Conservation (phyloP, 2,113 vertebrate genomes). For the Microcebus tavaratra region DNA sequence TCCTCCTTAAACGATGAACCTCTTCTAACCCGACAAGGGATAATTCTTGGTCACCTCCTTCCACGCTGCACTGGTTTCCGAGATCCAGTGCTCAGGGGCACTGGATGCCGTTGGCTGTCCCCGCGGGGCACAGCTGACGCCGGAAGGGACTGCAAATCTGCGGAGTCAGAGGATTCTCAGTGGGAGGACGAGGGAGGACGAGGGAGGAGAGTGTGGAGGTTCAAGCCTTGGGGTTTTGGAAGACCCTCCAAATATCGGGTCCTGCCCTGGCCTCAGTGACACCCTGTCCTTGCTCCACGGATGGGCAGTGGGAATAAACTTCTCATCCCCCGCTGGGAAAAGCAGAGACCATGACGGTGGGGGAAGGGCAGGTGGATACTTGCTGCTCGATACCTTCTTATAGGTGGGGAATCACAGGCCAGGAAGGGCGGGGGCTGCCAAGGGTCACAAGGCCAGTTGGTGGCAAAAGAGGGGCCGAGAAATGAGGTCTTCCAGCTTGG, state of each 20-base stretch:
- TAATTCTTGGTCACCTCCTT: not conserved
- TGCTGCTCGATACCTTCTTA: not conserved
- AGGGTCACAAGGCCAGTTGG: not conserved
- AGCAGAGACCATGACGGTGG: rapidly evolving
- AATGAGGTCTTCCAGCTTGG: not conserved
- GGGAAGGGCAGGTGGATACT: too few relatives aligned
- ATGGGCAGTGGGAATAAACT: not conserved
- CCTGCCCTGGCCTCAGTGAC: not conserved
- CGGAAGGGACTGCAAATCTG: not conserved
- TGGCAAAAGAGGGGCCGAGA: not conserved
- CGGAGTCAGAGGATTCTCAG: not conserved
- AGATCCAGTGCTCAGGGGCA: rapidly evolving
- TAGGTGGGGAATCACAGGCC: not conserved
- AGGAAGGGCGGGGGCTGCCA: rapidly evolving
- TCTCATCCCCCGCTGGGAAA: not conserved
- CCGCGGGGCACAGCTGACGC: rapidly evolving
- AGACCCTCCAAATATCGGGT: not conserved
- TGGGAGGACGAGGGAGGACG: not conserved
- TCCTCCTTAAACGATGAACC: not conserved
- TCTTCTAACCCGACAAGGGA: not conserved
- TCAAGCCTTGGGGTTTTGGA: not conserved
- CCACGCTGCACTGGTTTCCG: not conserved
- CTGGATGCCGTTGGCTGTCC: rapidly evolving
- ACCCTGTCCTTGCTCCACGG: not conserved
- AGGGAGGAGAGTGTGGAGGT: not conserved